Percentiles rank a stretch among this genome's conserved stretches.
These are phyloP conservation scores for Myodes glareolus DNA, from an alignment of 2,113 vertebrate species.

Conservation along the genomic window DNA sequence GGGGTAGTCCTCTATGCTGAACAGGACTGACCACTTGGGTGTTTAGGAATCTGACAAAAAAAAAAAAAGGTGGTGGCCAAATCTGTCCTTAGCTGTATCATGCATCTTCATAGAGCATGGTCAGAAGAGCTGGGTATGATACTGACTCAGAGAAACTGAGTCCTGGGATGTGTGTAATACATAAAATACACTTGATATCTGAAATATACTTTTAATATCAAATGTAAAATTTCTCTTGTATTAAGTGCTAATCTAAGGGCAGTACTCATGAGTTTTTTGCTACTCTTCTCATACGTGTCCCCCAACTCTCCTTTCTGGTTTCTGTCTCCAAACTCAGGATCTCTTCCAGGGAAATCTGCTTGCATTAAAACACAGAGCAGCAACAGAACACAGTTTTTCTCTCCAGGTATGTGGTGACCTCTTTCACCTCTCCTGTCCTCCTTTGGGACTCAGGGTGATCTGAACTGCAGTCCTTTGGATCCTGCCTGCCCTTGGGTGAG, in stretches of 20 bases:
- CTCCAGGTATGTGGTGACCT: not conserved
- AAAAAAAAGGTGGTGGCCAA: not conserved
- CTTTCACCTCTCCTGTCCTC: slow-evolving; percentile 11
- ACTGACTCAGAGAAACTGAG: not conserved
- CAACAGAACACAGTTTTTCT: not conserved
- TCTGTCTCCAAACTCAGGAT: not conserved
- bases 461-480: not conserved
- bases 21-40: not conserved
- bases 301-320: not conserved
- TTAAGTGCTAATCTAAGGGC: not conserved
- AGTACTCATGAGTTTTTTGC: not conserved
- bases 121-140: slow-evolving; percentile 38
- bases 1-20: not conserved
- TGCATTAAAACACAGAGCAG: not conserved
- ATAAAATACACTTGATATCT: slow-evolving; percentile 9
- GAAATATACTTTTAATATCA: not conserved
- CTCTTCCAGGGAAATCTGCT: slow-evolving; percentile 3
- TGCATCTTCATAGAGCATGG: not conserved
- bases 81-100: not conserved
- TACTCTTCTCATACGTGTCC: not conserved
- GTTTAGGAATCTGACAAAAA: not conserved
- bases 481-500: slow-evolving; percentile 64
- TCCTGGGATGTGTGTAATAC: not conserved
- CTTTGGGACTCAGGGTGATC: slow-evolving; percentile 66
- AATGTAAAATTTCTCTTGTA: not conserved